These are phyloP conservation scores for Chloroclystis v-ata DNA, from an alignment of 2,888 invertebrate genomes.

Conservation along the genomic window DNA sequence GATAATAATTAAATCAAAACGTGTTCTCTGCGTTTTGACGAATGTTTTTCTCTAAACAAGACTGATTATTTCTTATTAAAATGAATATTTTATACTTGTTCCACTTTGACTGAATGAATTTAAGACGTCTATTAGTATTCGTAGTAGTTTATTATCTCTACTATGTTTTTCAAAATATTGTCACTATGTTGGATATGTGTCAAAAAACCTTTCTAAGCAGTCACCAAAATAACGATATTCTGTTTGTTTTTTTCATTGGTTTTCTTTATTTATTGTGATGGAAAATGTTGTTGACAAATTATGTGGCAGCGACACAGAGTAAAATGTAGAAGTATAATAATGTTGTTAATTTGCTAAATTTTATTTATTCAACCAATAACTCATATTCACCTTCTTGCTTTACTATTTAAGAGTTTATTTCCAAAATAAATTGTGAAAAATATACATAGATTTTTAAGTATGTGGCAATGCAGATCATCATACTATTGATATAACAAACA, in stretches of 20 bases:
- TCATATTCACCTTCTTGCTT: slow-evolving; percentile 69
- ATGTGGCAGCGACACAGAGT: slow-evolving; percentile 71
- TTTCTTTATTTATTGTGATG: slow-evolving; percentile 71
- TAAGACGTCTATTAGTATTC: slow-evolving; percentile 74
- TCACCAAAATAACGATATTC: slow-evolving; percentile 70
- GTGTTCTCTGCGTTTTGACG: slow-evolving; percentile 61
- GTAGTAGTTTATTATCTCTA: slow-evolving; percentile 63
- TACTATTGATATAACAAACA: slow-evolving; percentile 63
- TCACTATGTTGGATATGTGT: slow-evolving; percentile 79
- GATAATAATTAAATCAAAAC: slow-evolving; percentile 65
- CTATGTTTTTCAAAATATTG: slow-evolving; percentile 63
- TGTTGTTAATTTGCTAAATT: slow-evolving; percentile 76
- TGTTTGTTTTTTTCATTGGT: slow-evolving; percentile 57
- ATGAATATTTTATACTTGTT: slow-evolving; percentile 76
- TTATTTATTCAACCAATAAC: slow-evolving; percentile 71
- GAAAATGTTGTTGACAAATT: slow-evolving; percentile 75
- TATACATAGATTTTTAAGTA: slow-evolving; percentile 78
- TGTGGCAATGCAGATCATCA: slow-evolving; percentile 79
- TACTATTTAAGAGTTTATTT: slow-evolving; percentile 66
- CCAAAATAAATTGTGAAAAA: slow-evolving; percentile 70
- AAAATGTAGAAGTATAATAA: slow-evolving; percentile 63
- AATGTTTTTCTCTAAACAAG: slow-evolving; percentile 79
- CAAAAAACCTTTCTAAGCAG: slow-evolving; percentile 74
- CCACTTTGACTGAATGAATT: slow-evolving; percentile 75
- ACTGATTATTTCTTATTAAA: slow-evolving; percentile 79